Base-by-base conservation (phyloP, 92 coral and sea anemone species). In the Palythoa grandis region DNA sequence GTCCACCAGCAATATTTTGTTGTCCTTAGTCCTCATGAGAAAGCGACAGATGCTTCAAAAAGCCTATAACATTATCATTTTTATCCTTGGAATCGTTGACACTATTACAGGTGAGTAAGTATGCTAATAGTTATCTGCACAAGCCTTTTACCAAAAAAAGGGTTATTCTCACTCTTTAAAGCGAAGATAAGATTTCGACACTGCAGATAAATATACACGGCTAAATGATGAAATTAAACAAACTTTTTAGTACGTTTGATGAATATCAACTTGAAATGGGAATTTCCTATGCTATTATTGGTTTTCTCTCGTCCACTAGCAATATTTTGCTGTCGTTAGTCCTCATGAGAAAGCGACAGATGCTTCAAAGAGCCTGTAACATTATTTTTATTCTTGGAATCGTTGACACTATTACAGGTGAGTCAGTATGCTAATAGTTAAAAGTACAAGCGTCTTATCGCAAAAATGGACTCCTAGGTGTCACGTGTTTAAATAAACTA, bases 401-500 rank as follows among this genome's bases (percentile, higher is more conserved):
- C 37, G 79, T 74, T 58, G 79, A 74, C 58, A n/a, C 12, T 52
- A n/a, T 74, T 43, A 74, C 79, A 52, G 79, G 79, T 74, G 16
- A n/a, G 79, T 48, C 14, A 50, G 39, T 35, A 43, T 29, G 1
- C 35, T 29, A 1, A 29, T 1, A 0, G 35, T 29, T 29, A 29
- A n/a, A n/a, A n/a, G n/a, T n/a, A n/a, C n/a, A n/a, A n/a, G n/a
- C n/a, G n/a, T n/a, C n/a, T n/a, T n/a, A n/a, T n/a, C n/a, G n/a
- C n/a, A n/a, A n/a, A n/a, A n/a, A n/a, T n/a, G n/a, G n/a, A n/a
- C n/a, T n/a, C n/a, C n/a, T n/a, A n/a, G n/a, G n/a, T n/a, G n/a
- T n/a, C n/a, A n/a, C n/a, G n/a, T n/a, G n/a, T n/a, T n/a, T n/a
- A n/a, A n/a, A n/a, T n/a, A n/a, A n/a, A n/a, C n/a, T n/a, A n/a